Conservation (phyloP, 2,113 vertebrate genomes). For the Nerophis lumbriciformis region DNA sequence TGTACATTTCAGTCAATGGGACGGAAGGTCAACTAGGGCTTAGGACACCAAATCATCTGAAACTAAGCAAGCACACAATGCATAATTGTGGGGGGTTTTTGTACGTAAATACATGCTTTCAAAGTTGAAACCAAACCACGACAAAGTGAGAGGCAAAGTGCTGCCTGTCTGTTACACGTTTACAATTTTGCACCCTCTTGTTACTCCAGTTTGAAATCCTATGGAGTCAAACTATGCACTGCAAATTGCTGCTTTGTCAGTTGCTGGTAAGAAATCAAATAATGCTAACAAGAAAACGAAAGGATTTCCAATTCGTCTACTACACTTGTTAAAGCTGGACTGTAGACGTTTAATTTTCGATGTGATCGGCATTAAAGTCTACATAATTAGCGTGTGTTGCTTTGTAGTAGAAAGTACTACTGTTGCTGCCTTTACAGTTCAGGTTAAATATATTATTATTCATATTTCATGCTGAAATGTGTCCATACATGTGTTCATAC, state of each 20-base stretch:
- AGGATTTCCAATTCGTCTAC: neutral
- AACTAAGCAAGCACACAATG: no score
- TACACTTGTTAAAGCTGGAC: no score
- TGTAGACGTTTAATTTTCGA: neutral
- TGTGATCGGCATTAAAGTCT: neutral
- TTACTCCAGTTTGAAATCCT: neutral
- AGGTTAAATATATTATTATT: constrained; percentile 51
- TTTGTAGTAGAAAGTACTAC: constrained; percentile 26
- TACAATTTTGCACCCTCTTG: no score
- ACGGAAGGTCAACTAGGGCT: no score
- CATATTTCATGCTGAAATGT: constrained; percentile 46
- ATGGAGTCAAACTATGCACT: neutral
- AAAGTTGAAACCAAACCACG: no score
- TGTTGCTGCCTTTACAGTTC: constrained; percentile 56
- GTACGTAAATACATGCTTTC: no score
- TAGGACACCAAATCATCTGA: no score
- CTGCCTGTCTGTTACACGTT: no score
- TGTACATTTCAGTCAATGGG: no score
- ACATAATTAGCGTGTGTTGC: neutral
- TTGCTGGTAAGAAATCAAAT: neutral
- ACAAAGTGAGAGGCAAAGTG: no score
- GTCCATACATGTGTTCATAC: constrained; percentile 33
- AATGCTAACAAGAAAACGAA: neutral
- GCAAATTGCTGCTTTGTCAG: neutral
- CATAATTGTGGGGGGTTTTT: no score